Evolutionary conservation across 1,140 invertebrate genomes (phyloP), one percentile per base, ranked within the genome.

Genomic region (Drosophila aff.): DNA sequence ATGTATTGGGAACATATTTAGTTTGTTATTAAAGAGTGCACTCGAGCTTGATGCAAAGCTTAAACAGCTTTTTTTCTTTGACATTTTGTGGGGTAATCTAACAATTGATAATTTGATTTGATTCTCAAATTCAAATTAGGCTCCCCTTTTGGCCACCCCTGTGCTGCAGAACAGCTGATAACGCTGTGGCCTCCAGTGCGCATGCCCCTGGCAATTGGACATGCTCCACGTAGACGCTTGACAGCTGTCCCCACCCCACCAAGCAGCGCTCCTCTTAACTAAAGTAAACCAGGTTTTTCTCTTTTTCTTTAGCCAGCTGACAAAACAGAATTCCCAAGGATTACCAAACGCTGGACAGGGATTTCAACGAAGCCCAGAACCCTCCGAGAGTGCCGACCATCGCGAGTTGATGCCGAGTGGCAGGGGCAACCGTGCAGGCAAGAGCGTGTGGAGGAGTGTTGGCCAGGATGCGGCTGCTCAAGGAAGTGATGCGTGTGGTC

Each of bases 401-500:
- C 47, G 43, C 47, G 43, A 53, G 63, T 47, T 43, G 36, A 73
- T 73, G 69, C 44, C 28, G 43, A 73, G 28, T 26, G 38, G 49
- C 15, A 57, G 38, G 47, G 13, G 31, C 47, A 76, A 55, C 8
- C 33, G 18, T 40, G 55, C 28, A 76, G 63, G 61, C 57, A 33
- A 66, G 36, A 67, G 44, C 16, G 36, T 28, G 61, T 38, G 44
- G 63, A 33, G 66, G 53, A 26, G 28, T 68, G 43, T 61, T 60
- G 74, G 74, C 50, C 46, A 87, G 78, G 76, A 83, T 55, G 74
- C 84, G 92, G 78, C 92, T 94, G 85, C 90, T 94, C 65, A 92
- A 94, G 74, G 95, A 94, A 93, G 94, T 95, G 92, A 94, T 96
- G 92, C 95, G 95, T 78, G 94, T 96, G 76, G 95, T 95, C 10